Conservation (phyloP, 23 tunicate genomes). For the Trididemnum nubilum region DNA sequence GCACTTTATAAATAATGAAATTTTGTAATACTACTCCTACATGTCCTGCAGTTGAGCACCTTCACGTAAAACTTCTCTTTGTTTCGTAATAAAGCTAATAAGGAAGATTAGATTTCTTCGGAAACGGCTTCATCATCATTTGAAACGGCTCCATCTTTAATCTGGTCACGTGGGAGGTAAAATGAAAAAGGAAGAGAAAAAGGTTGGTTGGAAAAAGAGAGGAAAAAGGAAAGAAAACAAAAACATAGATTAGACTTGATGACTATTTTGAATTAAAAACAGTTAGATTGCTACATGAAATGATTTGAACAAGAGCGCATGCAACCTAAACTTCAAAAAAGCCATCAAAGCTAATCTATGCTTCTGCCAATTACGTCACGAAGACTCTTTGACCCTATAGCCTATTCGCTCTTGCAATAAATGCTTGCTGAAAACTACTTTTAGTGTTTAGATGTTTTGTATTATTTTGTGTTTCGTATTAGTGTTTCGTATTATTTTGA, state of each 20-base stretch:
- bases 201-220: background rate
- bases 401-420: too few relatives aligned
- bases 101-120: conserved; percentile 32
- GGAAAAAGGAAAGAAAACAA: conserved; percentile 18
- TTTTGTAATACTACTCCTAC: too few relatives aligned
- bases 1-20: too few relatives aligned
- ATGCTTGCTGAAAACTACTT: too few relatives aligned
- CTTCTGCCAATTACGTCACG: too few relatives aligned
- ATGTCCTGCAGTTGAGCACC: too few relatives aligned
- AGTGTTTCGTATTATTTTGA: too few relatives aligned
- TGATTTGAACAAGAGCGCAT: background rate
- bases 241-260: conserved; percentile 47
- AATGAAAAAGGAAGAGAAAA: conserved; percentile 10
- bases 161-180: background rate
- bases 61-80: too few relatives aligned
- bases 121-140: conserved; percentile 45
- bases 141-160: conserved; percentile 34
- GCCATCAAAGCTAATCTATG: conserved; percentile 58
- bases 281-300: background rate
- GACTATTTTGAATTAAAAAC: conserved; percentile 29
- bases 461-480: too few relatives aligned
- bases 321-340: conserved; percentile 14
- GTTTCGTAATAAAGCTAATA: too few relatives aligned
- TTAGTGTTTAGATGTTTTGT: too few relatives aligned
- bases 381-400: too few relatives aligned